Base-by-base conservation (phyloP, 2,113 vertebrate species). In the Periophthalmodon schlosseri region DNA sequence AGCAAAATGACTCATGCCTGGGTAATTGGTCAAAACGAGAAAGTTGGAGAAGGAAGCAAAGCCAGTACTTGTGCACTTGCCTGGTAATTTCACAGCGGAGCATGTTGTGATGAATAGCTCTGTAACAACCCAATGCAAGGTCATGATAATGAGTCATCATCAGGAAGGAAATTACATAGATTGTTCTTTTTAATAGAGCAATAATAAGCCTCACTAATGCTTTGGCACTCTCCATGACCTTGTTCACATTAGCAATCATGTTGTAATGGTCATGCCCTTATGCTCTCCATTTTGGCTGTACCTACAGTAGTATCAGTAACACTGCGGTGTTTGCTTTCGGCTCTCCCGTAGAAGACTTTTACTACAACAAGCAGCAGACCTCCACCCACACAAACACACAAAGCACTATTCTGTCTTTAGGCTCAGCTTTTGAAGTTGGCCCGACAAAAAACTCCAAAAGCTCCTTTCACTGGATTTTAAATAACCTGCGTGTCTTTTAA, bases 391-490 rank as follows among this genome's bases (percentile, higher is more conserved):
- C 20, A 23, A 64, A 78, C 86, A 89, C 81, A 92, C 87, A 92
- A 91, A 88, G 87, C 71, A 28, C 71, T 79, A 78, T 88, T 89
- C 84, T 81, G 79, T 89, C 81, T 88, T 83, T 75, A 85, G 83
- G 74, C 83, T 16, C 28, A 63, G 78, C 85, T 80, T 93, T 91
- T 93, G 90, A 93, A 90, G 89, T 86, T 76, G 73, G 77, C 60
- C 78, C 71, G 80, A 93, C 92, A 93, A 93, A 56, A 79, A 54
- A 69, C 85, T 91, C 88, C 76, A 77, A 87, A 88, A 92, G 78
- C 68, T 3, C 77, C 69, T 86, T 90, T 88, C 86, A 84, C 75
- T 82, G 64, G 66, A 58, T 82, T 84, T 77, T 8, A 54, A 54
- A 54, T 54, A 79, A 80, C 72, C 76, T 23, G 20, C 80, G 77